Base-by-base conservation (phyloP, 1,140 invertebrate genomes). In the Aphis gossypii region DNA sequence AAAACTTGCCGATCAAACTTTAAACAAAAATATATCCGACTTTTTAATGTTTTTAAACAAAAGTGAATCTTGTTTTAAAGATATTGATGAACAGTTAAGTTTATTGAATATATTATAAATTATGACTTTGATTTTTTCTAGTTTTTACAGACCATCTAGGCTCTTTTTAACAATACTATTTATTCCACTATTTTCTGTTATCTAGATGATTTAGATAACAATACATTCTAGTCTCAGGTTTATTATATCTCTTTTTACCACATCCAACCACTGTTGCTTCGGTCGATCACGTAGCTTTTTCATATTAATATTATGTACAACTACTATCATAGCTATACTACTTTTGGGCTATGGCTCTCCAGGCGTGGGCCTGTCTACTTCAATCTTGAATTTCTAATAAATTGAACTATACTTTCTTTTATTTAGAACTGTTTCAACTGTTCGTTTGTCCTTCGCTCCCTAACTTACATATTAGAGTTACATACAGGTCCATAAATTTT, bases 351-450 rank as follows among this genome's bases (percentile, higher is more conserved):
- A 1, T 41, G 38, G 23, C 5, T 41, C 54, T 90, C 54, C 38
- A 56, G 20, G 21, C 35, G 21, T 90, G 54, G 54, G 18, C 51
- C 35, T 60, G 23, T 23, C 38, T 54, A 90, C 35, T 90, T 23
- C 35, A 90, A 9, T 60, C 6, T 90, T 56, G 35, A 2, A 38
- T 8, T 11, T 83, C 20, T 83, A 41, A 68, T 35, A 44, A 68
- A 90, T 60, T 90, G 20, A 25, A 41, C 51, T 68, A 90, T 68
- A 68, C 18, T 90, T 90, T 54, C 3, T 90, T 90, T 90, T 11
- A 25, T 20, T 21, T 60, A 90, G 8, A 68, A 90, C 60, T 35
- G 35, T 90, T 56, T 30, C 21, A 38, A 35, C 1, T 68, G 46
- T 89, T 89, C n/a, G 35, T 83, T 41, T 21, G 6, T 41, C n/a